Conservation (phyloP, 2,113 vertebrate genomes). For the Petromus typicus region DNA sequence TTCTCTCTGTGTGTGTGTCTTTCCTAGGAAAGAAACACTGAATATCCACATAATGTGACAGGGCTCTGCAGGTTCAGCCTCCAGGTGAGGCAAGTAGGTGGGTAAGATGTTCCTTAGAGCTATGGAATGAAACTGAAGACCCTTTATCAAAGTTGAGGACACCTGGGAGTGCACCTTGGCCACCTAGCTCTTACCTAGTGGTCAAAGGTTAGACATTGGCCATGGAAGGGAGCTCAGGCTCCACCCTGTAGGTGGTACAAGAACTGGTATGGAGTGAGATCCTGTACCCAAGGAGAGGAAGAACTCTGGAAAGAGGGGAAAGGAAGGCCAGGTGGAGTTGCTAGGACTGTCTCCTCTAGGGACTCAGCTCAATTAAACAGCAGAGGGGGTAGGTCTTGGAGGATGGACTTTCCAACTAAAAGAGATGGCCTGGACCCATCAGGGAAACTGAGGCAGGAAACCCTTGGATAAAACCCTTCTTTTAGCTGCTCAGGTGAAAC, state of each 20-base stretch:
- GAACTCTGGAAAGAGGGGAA: neutral
- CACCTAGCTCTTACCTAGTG: neutral
- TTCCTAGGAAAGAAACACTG: neutral
- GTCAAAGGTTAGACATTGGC: neutral
- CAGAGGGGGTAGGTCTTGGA: neutral
- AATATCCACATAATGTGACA: neutral
- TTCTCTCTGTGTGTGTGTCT: neutral
- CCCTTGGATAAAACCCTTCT: neutral
- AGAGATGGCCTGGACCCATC: neutral
- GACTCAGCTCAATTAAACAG: neutral
- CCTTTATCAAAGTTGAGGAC: neutral
- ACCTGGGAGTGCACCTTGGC: neutral
- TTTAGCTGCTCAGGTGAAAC: neutral
- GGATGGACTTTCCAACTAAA: neutral
- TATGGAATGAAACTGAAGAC: neutral
- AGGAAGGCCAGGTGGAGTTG: fast-evolving
- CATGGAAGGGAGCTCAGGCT: neutral
- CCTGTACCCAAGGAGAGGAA: too few relatives aligned
- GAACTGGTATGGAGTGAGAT: too few relatives aligned
- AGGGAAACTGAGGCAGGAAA: neutral
- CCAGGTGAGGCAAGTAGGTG: neutral
- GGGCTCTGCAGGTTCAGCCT: neutral
- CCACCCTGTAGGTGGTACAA: too few relatives aligned
- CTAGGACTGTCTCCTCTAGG: neutral
- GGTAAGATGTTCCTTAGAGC: neutral